A percentile compares a stretch with the other conserved stretches of the same genome.
phyloP scores from a whole-genome alignment of 1,140 invertebrate genomes.

The Planococcus citri region DNA sequence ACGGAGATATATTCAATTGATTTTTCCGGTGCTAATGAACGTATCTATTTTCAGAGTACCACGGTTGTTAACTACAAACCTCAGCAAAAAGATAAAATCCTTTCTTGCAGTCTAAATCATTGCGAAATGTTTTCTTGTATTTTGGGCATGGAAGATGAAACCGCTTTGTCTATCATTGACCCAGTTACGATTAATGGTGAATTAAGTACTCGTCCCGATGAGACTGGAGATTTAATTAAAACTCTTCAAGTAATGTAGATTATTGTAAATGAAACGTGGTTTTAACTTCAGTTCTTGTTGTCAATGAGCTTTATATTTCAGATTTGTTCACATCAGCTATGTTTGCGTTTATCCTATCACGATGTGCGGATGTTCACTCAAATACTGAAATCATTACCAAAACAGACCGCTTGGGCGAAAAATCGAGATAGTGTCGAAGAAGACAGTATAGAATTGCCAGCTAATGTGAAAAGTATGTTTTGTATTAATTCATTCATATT shows the following conservation, averaged over 20 bases:
- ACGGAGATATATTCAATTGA: no score
- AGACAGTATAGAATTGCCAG: constrained; percentile 28
- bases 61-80: constrained; percentile 72
- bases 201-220: constrained; percentile 35
- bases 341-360: constrained; percentile 79
- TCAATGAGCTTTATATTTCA: no score
- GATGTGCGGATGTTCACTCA: constrained; percentile 83
- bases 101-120: constrained; percentile 77
- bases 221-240: constrained; percentile 28
- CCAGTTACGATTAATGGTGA: constrained; percentile 72
- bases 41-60: constrained; percentile 43
- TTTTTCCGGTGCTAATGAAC: background rate
- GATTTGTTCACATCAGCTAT: constrained; percentile 46
- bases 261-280: background rate
- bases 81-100: constrained; percentile 52
- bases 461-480: constrained; percentile 34
- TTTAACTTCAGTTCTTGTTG: no score
- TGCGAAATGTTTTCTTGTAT: constrained; percentile 91
- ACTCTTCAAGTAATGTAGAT: constrained; percentile 36
- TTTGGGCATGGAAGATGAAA: constrained; percentile 81
- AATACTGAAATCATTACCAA: constrained; percentile 75
- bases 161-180: constrained; percentile 90
- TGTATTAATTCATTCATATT: background rate
- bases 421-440: constrained; percentile 27
- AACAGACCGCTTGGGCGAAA: constrained; percentile 51